Evolutionary conservation across 2,888 invertebrate species (phyloP).

Genomic region (Ecliptopera silaceata): DNA sequence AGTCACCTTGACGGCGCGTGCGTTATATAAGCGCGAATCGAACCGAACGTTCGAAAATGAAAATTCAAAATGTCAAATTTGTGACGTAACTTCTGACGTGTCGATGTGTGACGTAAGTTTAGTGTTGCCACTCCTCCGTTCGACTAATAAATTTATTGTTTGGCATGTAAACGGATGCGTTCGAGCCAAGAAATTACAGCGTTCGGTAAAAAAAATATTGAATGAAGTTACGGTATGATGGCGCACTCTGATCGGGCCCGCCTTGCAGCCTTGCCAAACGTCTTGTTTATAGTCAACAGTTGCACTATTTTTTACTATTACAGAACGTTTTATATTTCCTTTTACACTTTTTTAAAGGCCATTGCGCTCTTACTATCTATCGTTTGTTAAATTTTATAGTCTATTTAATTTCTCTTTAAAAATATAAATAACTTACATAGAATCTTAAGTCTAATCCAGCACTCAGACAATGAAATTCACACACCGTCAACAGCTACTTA

Average conservation of each 20-base stretch:
- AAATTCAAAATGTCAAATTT: conserved; percentile 66
- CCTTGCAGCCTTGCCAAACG: conserved; percentile 74
- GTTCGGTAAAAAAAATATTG: conserved; percentile 82
- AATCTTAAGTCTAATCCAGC: too few relatives aligned
- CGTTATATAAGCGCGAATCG: conserved; percentile 73
- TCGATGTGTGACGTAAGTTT: conserved; percentile 68
- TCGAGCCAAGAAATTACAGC: conserved; percentile 82
- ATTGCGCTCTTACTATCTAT: background rate
- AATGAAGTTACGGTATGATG: conserved; percentile 78
- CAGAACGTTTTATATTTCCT: conserved; percentile 4
- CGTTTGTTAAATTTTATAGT: background rate
- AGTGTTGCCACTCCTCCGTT: conserved; percentile 80
- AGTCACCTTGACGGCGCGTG: conserved; percentile 79
- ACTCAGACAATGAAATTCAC: too few relatives aligned
- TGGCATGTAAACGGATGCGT: conserved; percentile 83
- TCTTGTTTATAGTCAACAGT: conserved; percentile 71
- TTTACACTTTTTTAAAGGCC: background rate
- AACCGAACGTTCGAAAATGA: conserved; percentile 58
- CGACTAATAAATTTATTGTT: conserved; percentile 82
- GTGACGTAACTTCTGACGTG: conserved; percentile 74
- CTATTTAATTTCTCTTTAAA: background rate
- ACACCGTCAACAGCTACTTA: too few relatives aligned
- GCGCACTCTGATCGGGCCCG: conserved; percentile 72
- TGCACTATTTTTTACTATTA: conserved; percentile 54
- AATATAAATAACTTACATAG: too few relatives aligned